Evolutionary conservation across 2,113 vertebrate genomes (phyloP).

Genomic region (Turdus rufiventris): DNA sequence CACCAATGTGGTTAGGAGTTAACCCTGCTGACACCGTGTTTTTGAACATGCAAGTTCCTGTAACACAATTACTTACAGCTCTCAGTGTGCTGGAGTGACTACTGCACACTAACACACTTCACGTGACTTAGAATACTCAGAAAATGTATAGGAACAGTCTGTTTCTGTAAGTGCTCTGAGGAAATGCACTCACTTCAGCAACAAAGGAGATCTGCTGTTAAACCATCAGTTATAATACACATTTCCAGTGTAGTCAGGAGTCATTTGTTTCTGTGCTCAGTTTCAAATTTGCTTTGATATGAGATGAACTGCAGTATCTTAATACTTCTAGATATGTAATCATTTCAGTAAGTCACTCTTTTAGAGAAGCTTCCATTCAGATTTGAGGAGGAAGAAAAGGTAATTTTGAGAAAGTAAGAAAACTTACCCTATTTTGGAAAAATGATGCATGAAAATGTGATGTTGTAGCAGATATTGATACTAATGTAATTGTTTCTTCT

Average conservation of each 20-base stretch:
- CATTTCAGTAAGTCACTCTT: neutral
- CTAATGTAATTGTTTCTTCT: constrained; percentile 97
- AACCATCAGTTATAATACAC: neutral
- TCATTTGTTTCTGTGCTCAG: neutral
- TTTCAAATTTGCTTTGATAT: neutral
- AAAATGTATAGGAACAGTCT: neutral
- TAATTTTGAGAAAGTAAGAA: neutral
- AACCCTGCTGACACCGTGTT: neutral
- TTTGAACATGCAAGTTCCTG: neutral
- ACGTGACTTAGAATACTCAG: neutral
- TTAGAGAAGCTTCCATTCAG: neutral
- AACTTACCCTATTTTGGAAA: constrained; percentile 98
- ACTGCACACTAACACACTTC: neutral
- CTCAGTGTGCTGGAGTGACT: neutral
- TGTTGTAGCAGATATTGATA: constrained; percentile 99
- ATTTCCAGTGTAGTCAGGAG: neutral
- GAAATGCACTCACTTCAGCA: neutral
- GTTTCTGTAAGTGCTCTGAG: neutral
- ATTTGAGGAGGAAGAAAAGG: neutral
- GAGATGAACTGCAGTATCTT: neutral
- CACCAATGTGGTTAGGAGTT: neutral
- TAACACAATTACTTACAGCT: neutral
- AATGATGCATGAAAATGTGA: constrained; percentile 99
- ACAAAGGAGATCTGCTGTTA: neutral
- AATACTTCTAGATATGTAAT: neutral